Evolutionary conservation across 2,113 vertebrate genomes (phyloP), one percentile per base, ranked within the genome.

Genomic region (Alethe diademata): DNA sequence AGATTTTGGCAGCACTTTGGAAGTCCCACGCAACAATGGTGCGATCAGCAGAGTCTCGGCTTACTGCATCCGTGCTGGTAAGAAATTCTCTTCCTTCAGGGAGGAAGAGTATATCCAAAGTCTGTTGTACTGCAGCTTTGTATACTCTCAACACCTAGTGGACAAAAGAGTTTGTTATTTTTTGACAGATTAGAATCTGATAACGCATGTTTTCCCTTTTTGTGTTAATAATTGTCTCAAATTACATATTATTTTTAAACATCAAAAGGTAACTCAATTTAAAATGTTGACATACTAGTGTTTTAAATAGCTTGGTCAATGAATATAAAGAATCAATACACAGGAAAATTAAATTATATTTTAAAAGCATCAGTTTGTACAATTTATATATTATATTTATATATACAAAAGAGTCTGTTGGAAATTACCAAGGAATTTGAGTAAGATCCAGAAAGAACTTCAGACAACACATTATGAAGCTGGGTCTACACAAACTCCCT

Each of bases 11-110:
- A 15, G 98, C 97, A 35, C 98, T 99, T 79, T 97, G 96, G 91
- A 98, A 99, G 90, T 99, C 99, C 99, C 99, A 99, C 9, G 99
- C 99, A 10, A 99, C 98, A 9, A 99, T 98, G 24, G 99, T 99
- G 12, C 99, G 98, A 79, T 99, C 99, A 1, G 99, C 99, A 3
- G 99, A 99, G 97, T 99, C 99, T 66, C 99, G 98, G 96, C 99
- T 99, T 8, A 99, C 99, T 1, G 98, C 98, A 18, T 99, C 99
- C 0, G 98, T 99, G 97, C 99, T 99, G 48, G 98, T 99, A 45
- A 99, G 98, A 66, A 99, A 99, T 95, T 99, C 99, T 4, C 82
- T 95, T 53, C 98, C 99, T 35, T 98, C 99, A 69, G 95, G 96
- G 51, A 99, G 98, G 86, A 99, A 99, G 70, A 99, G 97, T 72